Evolutionary conservation across 2,113 vertebrate species (phyloP), one percentile per base, ranked within the genome.

Genomic region (Podarcis muralis): DNA sequence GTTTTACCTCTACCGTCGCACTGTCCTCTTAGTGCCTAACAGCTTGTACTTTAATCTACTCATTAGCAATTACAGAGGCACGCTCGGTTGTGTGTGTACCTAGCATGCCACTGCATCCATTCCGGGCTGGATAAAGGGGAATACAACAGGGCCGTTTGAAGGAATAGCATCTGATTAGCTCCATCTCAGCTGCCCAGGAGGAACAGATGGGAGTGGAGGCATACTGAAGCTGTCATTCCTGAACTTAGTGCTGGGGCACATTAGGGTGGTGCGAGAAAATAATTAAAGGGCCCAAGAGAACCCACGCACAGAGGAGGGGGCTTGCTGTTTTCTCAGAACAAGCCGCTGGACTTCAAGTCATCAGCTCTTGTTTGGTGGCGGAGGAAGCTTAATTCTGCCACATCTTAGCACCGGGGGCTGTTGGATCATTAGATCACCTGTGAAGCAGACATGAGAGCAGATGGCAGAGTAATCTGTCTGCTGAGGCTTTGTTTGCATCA

Each of bases 21-120:
- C 3, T 86, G 66, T 20, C 0, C 4, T 15, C 78, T 85, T 86
- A 18, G 15, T 65, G 75, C 86, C 23, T 25, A 84, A 93, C 84
- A 88, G 23, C 69, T 81, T 82, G 37, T 32, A 1, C 81, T 65
- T 85, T 89, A 93, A 89, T 81, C 87, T 87, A 32, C 37, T 86
- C n/a, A 16, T 86, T 89, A 87, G 72, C 83, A 81, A 74, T 59
- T 5, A 81, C 69, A 81, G 82, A 57, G 37, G 3, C 0, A 1
- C 12, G 81, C 79, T 86, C 79, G 78, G 35, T 30, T 25, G 20
- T n/a, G 7, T 22, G 69, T 75, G 43, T n/a, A 90, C 71, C 9
- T 12, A 84, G 40, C 66, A 84, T 65, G 84, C 75, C 57, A 32
- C 89, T 85, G 66, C 85, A 82, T 88, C 87, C 80, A 72, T 25